Conservation (phyloP, 2,888 invertebrate species). For the Caenorhabditis sp. region DNA sequence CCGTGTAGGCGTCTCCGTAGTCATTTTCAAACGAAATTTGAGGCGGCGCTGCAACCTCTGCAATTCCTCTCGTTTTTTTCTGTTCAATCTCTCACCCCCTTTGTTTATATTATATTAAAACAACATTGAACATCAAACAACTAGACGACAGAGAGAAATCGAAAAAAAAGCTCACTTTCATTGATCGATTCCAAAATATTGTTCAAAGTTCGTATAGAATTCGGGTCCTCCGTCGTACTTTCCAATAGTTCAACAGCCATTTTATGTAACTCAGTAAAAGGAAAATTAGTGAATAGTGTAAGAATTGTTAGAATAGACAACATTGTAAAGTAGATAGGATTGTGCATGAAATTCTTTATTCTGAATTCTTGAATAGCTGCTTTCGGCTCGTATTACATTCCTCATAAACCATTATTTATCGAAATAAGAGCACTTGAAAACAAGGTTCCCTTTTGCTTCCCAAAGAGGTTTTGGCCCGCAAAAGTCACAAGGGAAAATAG, state of each 20-base stretch:
- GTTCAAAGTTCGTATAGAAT: conserved; percentile 57
- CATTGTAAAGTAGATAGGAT: too few species aligned
- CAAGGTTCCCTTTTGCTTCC: conserved; percentile 4
- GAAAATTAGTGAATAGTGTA: conserved; percentile 13
- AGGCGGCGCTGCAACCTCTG: conserved; percentile 50
- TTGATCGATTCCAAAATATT: conserved; percentile 62
- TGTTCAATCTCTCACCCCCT: too few species aligned
- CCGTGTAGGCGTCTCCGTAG: conserved; percentile 63
- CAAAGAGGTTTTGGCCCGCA: not conserved
- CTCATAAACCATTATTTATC: conserved; percentile 15
- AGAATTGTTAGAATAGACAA: conserved; percentile 17
- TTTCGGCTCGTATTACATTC: conserved; percentile 37
- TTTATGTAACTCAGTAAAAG: conserved; percentile 31
- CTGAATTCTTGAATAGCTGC: conserved; percentile 49
- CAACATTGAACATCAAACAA: not conserved
- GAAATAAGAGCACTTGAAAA: conserved; percentile 58
- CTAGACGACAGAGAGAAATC: not conserved
- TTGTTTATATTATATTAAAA: not conserved
- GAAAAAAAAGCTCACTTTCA: conserved; percentile 39
- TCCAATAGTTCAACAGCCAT: conserved; percentile 37
- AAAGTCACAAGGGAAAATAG: conserved; percentile 24
- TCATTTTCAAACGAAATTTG: conserved; percentile 49
- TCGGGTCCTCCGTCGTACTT: conserved; percentile 44
- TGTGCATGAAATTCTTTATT: conserved; percentile 6
- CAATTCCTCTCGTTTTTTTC: conserved; percentile 18